phyloP scores from a whole-genome alignment of 2,888 invertebrate genomes.

The Catocala sponsa region DNA sequence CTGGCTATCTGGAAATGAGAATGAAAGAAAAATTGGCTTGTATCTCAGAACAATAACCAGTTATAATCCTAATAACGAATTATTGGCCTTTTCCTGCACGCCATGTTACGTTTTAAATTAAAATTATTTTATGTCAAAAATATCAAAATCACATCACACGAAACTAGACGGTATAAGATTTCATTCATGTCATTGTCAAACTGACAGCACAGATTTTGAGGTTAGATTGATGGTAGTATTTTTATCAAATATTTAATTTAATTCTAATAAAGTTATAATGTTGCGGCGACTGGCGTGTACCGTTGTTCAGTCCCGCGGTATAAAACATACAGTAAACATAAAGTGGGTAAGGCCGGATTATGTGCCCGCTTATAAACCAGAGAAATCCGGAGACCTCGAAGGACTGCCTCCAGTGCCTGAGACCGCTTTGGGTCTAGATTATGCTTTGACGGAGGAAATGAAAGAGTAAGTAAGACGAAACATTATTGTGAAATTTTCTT shows the following conservation, averaged over 20 bases:
- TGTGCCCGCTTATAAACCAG: conserved; percentile 89
- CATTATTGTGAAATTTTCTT: no score
- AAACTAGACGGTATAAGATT: no score
- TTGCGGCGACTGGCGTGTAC: conserved; percentile 68
- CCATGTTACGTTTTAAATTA: no score
- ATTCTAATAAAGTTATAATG: conserved; percentile 57
- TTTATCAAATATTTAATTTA: background rate
- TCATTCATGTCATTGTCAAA: background rate
- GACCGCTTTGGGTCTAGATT: conserved; percentile 83
- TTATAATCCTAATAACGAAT: no score
- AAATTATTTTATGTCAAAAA: no score
- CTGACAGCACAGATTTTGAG: conserved; percentile 32
- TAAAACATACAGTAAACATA: conserved; percentile 92
- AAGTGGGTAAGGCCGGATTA: conserved; percentile 93
- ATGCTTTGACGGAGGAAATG: conserved; percentile 90
- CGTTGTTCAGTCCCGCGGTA: conserved; percentile 80
- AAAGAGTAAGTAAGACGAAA: conserved; percentile 86
- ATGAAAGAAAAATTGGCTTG: no score
- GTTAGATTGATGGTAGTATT: conserved; percentile 31
- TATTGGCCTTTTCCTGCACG: no score
- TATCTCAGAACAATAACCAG: no score
- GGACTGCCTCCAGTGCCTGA: conserved; percentile 86
- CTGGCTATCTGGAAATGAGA: no score
- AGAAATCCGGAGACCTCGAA: conserved; percentile 91
- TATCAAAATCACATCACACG: no score